Base-by-base conservation (phyloP, 1,140 invertebrate species). In the Leptestheria dahalacensis region DNA sequence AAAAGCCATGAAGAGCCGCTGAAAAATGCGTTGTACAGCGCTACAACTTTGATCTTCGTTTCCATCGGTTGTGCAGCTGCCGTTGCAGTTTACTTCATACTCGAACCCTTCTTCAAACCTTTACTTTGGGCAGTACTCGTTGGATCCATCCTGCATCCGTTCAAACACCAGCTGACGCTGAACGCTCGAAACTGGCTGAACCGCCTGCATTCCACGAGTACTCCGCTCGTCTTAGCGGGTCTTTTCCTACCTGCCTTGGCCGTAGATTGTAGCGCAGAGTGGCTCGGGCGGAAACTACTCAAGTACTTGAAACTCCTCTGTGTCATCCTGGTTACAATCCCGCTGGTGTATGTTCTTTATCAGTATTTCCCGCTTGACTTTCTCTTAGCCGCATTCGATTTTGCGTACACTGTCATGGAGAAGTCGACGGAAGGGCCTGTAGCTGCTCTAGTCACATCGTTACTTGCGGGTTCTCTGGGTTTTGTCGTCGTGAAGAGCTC, bases 61-160 rank as follows among this genome's bases (percentile, higher is more conserved):
- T 73, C 78, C 33, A 68, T 84, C 48, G 79, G 80, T 63, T 79
- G 78, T 66, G 78, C 78, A 18, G 85, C 83, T 11, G 76, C 81
- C 24, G 85, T 82, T 66, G 86, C 88, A 3, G 77, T 94, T 15
- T 93, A 89, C 68, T 80, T 85, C 62, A 84, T 91, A 51, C 71
- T 96, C 3, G 84, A 88, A 68, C 89, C 91, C 0, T 97, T 97
- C 72, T 79, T 96, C 18, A 85, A 89, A 66, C 89, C 93, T 0
- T 69, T 97, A 29, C 78, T 96, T 60, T 98, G 93, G 93, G 92
- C 93, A 3, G 73, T 96, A 50, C 71, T 98, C 15, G 90, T 91
- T 70, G 91, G 91, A 12, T 88, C 88, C 9, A 84, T 91, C 33
- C 75, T 96, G 24, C 86, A 92, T 71, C 91, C 91, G 0, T 84